A percentile compares a stretch with the other conserved stretches of the same genome.
These are phyloP conservation scores for Drosophila nasuta DNA, from an alignment of 1,140 invertebrate genomes.

Conservation along the genomic window DNA sequence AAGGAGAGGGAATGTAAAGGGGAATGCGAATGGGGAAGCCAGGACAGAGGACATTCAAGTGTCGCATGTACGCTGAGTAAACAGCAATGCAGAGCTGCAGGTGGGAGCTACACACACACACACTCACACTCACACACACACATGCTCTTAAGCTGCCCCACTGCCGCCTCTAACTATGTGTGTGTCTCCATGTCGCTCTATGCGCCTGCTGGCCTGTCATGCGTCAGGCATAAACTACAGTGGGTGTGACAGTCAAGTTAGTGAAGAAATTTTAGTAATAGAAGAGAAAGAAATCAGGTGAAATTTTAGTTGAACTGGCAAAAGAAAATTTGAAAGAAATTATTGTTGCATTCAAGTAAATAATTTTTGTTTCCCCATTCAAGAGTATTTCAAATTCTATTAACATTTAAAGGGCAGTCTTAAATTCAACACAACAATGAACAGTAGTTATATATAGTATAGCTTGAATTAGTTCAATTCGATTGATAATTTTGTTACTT, in stretches of 20 bases:
- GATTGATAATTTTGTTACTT: no score
- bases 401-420: no score
- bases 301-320: no score
- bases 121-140: neutral
- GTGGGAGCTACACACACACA: neutral
- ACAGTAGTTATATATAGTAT: no score
- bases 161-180: neutral
- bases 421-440: no score
- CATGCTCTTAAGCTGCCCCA: constrained; percentile 2
- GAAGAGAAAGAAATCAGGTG: neutral
- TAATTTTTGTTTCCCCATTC: no score
- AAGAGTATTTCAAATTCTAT: no score
- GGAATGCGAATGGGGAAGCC: neutral
- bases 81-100: neutral
- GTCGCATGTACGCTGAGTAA: constrained; percentile 29
- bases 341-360: no score
- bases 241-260: constrained; percentile 1
- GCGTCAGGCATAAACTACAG: constrained; percentile 13
- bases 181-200: constrained; percentile 1
- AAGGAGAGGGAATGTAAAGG: neutral
- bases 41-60: constrained; percentile 40
- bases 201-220: constrained; percentile 28
- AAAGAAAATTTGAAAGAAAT: no score
- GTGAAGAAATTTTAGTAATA: neutral
- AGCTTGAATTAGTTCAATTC: no score